Evolutionary conservation across 2,113 vertebrate species (phyloP).

Genomic region (Stigmatopora nigra): DNA sequence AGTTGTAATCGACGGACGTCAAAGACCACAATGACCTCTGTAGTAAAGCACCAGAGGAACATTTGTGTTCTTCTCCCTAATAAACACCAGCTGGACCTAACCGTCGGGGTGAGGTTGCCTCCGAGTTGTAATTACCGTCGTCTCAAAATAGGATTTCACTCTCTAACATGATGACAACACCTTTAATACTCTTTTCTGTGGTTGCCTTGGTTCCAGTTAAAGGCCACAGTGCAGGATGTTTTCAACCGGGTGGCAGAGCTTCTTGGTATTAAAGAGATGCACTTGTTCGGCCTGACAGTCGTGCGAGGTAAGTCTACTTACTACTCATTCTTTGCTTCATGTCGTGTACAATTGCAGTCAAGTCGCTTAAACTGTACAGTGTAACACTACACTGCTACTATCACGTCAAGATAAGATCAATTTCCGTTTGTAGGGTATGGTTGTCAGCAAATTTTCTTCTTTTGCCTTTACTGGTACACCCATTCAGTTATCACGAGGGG

Average conservation of each 20-base stretch:
- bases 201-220: constrained; percentile 62
- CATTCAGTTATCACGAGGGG: not conserved
- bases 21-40: constrained; percentile 56
- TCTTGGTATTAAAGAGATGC: constrained; percentile 77
- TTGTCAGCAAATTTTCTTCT: not conserved
- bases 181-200: not conserved
- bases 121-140: not conserved
- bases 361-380: too few relatives aligned
- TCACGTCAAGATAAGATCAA: not conserved
- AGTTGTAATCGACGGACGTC: constrained; percentile 11
- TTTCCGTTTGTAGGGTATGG: not conserved
- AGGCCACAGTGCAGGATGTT: constrained; percentile 81
- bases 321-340: not conserved
- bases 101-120: constrained; percentile 66
- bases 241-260: constrained; percentile 73
- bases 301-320: constrained; percentile 74
- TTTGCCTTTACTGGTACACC: not conserved
- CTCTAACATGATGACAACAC: not conserved
- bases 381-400: not conserved
- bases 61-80: constrained; percentile 80
- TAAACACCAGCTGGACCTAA: constrained; percentile 76
- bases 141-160: not conserved
- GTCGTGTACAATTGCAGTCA: not conserved
- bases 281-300: constrained; percentile 85
- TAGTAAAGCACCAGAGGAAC: constrained; percentile 67